phyloP scores from a whole-genome alignment of 2,113 vertebrate species.

The Urocynchramus pylzowi region DNA sequence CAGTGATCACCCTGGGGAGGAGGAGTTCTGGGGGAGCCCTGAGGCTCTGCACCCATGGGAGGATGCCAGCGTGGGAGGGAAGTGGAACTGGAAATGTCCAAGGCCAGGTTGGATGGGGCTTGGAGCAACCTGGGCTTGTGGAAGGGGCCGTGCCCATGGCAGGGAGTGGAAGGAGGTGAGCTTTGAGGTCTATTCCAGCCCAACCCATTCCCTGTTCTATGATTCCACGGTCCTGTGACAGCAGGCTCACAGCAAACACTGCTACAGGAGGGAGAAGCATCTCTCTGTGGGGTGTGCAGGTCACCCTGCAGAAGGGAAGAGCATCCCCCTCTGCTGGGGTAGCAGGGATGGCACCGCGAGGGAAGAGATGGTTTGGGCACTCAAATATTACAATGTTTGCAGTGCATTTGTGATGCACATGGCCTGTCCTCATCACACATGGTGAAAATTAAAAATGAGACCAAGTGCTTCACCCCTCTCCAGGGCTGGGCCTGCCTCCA shows the following conservation, averaged over 20 bases:
- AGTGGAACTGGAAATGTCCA: neutral
- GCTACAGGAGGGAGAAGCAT: fast-evolving
- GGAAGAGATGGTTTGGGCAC: neutral
- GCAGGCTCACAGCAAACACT: fast-evolving
- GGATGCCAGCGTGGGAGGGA: neutral
- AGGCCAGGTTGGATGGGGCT: fast-evolving
- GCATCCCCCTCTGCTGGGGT: fast-evolving
- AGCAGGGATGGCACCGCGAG: neutral
- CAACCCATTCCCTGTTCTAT: fast-evolving
- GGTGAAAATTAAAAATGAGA: neutral
- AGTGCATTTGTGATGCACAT: neutral
- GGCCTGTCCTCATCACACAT: neutral
- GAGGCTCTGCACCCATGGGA: fast-evolving
- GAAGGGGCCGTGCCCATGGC: neutral
- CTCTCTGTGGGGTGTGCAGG: neutral
- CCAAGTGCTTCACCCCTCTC: neutral
- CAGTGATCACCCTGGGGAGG: neutral
- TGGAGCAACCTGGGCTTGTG: neutral
- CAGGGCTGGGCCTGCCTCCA: neutral
- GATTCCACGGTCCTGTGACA: neutral
- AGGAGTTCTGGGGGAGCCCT: neutral
- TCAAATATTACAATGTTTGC: neutral
- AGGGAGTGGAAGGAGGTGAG: neutral
- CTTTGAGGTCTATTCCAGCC: neutral
- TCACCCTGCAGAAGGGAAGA: neutral